Conservation (phyloP, 1,140 invertebrate genomes). For the Caenorhabditis briggsae region DNA sequence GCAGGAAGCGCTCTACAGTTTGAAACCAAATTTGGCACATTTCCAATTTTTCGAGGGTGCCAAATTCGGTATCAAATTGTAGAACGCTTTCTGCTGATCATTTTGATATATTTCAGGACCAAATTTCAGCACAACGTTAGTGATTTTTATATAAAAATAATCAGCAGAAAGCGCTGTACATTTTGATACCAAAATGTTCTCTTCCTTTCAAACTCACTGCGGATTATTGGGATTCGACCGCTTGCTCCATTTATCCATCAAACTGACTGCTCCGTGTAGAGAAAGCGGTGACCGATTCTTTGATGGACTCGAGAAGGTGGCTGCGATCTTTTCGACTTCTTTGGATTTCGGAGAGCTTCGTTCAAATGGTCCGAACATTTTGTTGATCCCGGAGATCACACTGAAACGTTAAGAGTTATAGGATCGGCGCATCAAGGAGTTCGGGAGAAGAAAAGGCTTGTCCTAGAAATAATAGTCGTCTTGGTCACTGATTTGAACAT, state of each 20-base stretch:
- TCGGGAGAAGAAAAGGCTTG: no score
- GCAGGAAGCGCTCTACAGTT: neutral
- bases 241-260: constrained; percentile 36
- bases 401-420: neutral
- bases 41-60: no score
- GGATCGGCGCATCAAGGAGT: no score
- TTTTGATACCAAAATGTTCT: no score
- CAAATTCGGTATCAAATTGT: no score
- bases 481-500: no score
- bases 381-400: constrained; percentile 43
- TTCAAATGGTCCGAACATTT: constrained; percentile 23
- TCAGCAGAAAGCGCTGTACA: no score
- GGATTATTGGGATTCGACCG: constrained; percentile 16
- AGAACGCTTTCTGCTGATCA: neutral
- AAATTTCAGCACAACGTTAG: no score
- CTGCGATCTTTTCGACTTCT: constrained; percentile 38
- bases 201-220: neutral
- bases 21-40: no score
- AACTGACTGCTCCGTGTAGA: constrained; percentile 35
- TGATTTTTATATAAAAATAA: no score
- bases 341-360: constrained; percentile 24
- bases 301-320: constrained; percentile 24
- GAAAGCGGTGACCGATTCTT: constrained; percentile 19
- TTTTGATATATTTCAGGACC: no score
- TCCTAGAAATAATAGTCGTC: no score